These are phyloP conservation scores for Lottia scabra DNA, from an alignment of 2,888 invertebrate genomes.

Conservation along the genomic window DNA sequence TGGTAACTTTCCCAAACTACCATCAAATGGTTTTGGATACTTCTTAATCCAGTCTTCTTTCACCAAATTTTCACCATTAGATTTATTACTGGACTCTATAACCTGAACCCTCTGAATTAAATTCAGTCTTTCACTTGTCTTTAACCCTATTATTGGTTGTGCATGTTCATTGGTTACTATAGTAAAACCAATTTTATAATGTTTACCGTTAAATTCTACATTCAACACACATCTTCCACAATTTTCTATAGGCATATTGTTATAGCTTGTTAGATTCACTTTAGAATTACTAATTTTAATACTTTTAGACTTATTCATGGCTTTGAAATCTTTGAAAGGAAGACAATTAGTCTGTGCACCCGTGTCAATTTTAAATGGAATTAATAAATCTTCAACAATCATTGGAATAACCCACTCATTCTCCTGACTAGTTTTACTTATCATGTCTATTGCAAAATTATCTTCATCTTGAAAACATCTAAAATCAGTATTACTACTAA, in stretches of 20 bases:
- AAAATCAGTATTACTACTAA: not conserved
- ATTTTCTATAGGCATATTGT: not conserved
- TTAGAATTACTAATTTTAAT: not conserved
- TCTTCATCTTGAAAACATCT: not conserved
- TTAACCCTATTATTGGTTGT: not conserved
- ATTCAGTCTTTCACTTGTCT: not conserved
- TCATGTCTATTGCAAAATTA: not conserved
- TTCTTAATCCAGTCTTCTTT: not conserved
- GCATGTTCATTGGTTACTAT: not conserved
- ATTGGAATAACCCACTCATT: not conserved
- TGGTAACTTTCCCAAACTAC: not conserved
- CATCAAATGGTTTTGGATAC: not conserved
- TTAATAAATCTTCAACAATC: not conserved
- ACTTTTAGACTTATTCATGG: not conserved
- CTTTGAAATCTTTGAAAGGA: not conserved
- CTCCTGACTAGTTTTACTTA: not conserved
- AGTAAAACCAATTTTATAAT: not conserved
- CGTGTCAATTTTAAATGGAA: not conserved
- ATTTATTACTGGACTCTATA: not conserved
- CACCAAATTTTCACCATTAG: not conserved
- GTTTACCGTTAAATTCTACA: not conserved
- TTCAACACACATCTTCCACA: not conserved
- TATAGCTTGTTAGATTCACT: not conserved
- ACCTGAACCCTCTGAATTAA: not conserved
- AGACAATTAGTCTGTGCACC: not conserved